Base-by-base conservation (phyloP, 2,797 vertebrate species). In the Ispidina picta region DNA sequence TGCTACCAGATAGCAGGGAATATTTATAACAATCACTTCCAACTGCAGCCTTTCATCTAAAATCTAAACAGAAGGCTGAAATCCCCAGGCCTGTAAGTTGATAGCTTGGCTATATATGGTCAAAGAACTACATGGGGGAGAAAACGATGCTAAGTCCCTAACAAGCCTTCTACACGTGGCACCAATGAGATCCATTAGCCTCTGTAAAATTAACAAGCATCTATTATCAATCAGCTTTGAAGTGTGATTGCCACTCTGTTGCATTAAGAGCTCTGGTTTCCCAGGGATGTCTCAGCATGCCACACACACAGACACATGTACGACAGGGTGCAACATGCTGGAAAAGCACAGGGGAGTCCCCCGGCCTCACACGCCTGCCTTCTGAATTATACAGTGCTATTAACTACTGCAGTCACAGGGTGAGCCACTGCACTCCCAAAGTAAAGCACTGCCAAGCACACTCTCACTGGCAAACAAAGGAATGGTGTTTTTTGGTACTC, bases 61-160 rank as follows among this genome's bases (percentile, higher is more conserved):
- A 97, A 94, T 92, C 89, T 95, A 96, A 97, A 97, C 94, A 97
- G 89, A 97, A 97, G 95, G 94, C 87, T 95, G 92, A 83, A 96
- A 90, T 96, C 95, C 76, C 94, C 90, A 59, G 89, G 88, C 93
- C 90, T 95, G 89, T 65, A 89, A 93, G 88, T 94, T 70, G 83
- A 96, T 82, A 73, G 73, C 66, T 86, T 96, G 93, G 84, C 97
- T 97, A 97, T 97, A 97, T 97, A 97, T 96, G 97, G 96, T 94
- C 95, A 96, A 89, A 97, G 93, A 97, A 95, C 83, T 90, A 88
- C 71, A 26, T 5, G 8, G 58, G 84, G 72, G 70, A 83, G 64
- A 83, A 85, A 85, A 94, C 93, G 94, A 96, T 89, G 91, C 78
- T 60, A 58, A 82, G 77, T 90, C 84, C 89, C 56, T 79, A 89